A percentile compares a stretch with the other conserved stretches of the same genome.
Conservation (phyloP, 2,888 invertebrate species). For the Bombyx huttoni region DNA sequence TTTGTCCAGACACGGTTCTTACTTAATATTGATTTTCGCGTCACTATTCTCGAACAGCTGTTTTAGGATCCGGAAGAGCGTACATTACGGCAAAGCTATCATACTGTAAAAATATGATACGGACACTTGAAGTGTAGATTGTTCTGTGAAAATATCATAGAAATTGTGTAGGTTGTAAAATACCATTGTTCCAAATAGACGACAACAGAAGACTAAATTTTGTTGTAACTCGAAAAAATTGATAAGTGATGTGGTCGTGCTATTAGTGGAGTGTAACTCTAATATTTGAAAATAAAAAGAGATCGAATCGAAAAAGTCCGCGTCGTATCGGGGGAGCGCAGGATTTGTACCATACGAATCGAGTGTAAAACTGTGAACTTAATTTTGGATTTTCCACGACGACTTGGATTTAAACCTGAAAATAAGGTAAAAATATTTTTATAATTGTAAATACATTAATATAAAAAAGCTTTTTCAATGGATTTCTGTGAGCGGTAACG, state of each 20-base stretch:
- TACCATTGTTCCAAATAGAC: background rate
- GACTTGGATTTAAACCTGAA: constrained; percentile 40
- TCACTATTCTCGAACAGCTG: constrained; percentile 56
- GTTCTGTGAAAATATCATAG: background rate
- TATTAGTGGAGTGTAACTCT: constrained; percentile 3
- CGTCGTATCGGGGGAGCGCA: background rate
- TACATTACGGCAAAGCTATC: constrained; percentile 6
- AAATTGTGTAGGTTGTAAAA: background rate
- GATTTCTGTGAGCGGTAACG: constrained; percentile 5
- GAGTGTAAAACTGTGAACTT: constrained; percentile 1
- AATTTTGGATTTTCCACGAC: constrained; percentile 43
- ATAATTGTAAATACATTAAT: constrained; percentile 2
- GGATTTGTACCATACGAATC: constrained; percentile 1
- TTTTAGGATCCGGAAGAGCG: constrained; percentile 42
- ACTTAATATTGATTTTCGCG: constrained; percentile 44
- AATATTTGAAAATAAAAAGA: constrained; percentile 4
- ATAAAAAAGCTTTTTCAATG: background rate
- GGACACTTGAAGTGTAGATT: background rate
- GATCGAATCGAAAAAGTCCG: background rate
- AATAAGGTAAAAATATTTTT: constrained; percentile 37
- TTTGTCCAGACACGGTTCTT: constrained; percentile 36
- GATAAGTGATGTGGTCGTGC: constrained; percentile 1
- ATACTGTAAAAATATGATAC: background rate
- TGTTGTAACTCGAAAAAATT: background rate
- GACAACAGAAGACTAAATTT: too few relatives aligned